These are phyloP conservation scores for Scolopax rusticola DNA, from an alignment of 2,797 vertebrate genomes.

Conservation along the genomic window DNA sequence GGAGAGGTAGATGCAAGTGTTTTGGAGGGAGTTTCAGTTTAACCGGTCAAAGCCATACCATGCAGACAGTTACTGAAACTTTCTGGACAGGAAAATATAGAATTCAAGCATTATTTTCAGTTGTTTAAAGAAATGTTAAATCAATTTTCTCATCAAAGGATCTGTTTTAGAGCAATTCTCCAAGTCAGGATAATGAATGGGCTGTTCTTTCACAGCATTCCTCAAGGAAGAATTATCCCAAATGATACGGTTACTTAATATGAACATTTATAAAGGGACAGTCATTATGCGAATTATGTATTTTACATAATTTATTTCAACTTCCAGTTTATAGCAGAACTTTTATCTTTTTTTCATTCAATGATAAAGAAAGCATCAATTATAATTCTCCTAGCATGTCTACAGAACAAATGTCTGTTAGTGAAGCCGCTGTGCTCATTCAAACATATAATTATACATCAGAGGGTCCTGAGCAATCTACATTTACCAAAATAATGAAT, in stretches of 20 bases:
- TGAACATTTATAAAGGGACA: slow-evolving; percentile 64
- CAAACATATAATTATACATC: slow-evolving; percentile 47
- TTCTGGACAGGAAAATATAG: background rate
- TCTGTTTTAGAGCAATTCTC: slow-evolving; percentile 61
- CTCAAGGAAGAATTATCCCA: slow-evolving; percentile 64
- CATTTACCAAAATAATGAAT: slow-evolving; percentile 45
- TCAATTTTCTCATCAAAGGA: slow-evolving; percentile 51
- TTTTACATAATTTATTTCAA: slow-evolving; percentile 68
- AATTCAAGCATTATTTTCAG: slow-evolving; percentile 44
- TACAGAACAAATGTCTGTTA: slow-evolving; percentile 45
- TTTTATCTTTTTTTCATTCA: slow-evolving; percentile 61
- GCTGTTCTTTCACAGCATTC: slow-evolving; percentile 45
- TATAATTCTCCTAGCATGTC: slow-evolving; percentile 48
- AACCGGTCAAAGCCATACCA: background rate
- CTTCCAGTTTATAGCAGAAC: slow-evolving; percentile 51
- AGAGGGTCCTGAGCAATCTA: slow-evolving; percentile 22
- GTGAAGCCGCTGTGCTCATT: slow-evolving; percentile 58
- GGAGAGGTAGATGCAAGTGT: background rate
- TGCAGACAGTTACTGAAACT: background rate
- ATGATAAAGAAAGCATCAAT: slow-evolving; percentile 56
- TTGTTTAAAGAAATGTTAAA: slow-evolving; percentile 62
- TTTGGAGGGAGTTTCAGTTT: background rate
- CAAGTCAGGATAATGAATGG: slow-evolving; percentile 69
- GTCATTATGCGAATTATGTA: slow-evolving; percentile 62
- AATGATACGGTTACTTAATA: slow-evolving; percentile 71